These are phyloP conservation scores for Brachionus manjavacas DNA, from an alignment of 1,140 invertebrate genomes.

Conservation along the genomic window DNA sequence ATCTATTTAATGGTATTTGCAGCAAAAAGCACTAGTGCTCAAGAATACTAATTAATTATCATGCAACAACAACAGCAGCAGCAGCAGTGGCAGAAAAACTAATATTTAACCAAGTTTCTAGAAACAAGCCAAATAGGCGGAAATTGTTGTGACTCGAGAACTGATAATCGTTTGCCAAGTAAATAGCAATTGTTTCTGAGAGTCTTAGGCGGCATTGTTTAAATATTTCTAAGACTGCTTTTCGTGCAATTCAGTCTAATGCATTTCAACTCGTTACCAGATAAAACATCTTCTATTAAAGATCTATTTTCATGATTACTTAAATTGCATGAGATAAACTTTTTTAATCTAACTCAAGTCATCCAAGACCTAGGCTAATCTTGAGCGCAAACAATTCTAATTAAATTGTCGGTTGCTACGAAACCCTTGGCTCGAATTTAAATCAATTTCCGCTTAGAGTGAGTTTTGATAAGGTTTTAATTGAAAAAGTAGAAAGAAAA, in stretches of 20 bases:
- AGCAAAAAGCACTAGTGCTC: background rate
- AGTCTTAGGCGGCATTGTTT: background rate
- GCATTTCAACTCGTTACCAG: background rate
- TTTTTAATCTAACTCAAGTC: background rate
- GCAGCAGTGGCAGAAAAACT: background rate
- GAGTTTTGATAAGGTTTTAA: background rate
- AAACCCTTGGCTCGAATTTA: background rate
- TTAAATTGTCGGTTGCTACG: background rate
- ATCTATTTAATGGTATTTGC: constrained; percentile 3
- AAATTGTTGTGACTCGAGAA: background rate
- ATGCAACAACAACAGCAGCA: background rate
- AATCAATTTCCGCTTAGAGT: background rate
- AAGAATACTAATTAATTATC: background rate
- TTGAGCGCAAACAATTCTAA: background rate
- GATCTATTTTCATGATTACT: background rate
- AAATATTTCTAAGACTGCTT: background rate
- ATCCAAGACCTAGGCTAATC: background rate
- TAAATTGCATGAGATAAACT: background rate
- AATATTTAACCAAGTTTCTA: constrained; percentile 15
- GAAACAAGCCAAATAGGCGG: background rate
- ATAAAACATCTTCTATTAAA: background rate
- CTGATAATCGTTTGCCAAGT: background rate
- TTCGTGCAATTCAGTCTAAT: background rate
- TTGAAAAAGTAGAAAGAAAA: background rate
- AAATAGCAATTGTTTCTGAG: background rate